Evolutionary conservation across 2,113 vertebrate species (phyloP).

Genomic region (Equus przewalskii): DNA sequence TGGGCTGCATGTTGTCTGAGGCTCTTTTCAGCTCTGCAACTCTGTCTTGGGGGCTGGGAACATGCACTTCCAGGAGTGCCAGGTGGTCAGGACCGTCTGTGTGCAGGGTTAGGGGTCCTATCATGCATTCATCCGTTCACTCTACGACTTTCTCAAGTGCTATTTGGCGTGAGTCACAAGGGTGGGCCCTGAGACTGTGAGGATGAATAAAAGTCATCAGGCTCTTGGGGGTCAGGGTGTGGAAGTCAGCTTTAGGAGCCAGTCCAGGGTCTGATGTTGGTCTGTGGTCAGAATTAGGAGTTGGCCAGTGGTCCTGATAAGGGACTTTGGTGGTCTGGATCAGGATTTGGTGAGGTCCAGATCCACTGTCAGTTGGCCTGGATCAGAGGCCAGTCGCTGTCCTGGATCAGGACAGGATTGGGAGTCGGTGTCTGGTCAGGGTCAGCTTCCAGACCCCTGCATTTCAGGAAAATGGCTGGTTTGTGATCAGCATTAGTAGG

Average conservation of each 20-base stretch:
- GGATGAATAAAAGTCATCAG: fast-evolving
- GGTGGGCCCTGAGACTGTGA: background rate
- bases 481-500: background rate
- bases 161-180: background rate
- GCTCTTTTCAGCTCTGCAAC: background rate
- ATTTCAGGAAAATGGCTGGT: background rate
- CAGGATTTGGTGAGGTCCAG: background rate
- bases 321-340: background rate
- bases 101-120: background rate
- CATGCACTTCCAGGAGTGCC: background rate
- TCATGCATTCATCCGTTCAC: too few relatives aligned
- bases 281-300: background rate
- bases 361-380: background rate
- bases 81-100: background rate
- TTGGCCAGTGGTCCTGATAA: background rate
- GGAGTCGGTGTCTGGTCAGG: background rate
- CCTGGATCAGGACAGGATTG: background rate
- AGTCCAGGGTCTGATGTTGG: background rate
- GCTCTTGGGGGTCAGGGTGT: fast-evolving
- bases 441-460: background rate
- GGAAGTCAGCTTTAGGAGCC: background rate
- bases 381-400: background rate
- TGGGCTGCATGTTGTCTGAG: background rate
- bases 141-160: background rate
- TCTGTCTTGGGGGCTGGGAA: background rate